Conservation (phyloP, 2,888 invertebrate genomes). For the Dione juno region DNA sequence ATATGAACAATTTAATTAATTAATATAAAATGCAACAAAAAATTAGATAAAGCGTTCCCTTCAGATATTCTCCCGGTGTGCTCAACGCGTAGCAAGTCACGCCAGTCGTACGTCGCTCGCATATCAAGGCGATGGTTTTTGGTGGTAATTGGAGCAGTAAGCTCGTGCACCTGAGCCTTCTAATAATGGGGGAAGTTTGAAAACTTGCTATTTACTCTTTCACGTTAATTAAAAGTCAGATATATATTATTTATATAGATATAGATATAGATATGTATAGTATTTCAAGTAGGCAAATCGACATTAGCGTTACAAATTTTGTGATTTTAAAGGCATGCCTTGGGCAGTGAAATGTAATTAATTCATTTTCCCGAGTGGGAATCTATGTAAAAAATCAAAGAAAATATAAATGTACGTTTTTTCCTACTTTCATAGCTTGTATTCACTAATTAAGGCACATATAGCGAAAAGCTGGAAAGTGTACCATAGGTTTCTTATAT, state of each 20-base stretch:
- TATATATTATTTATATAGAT: conserved; percentile 2
- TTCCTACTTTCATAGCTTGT: too few species aligned
- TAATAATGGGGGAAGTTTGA: conserved; percentile 28
- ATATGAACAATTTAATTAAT: background rate
- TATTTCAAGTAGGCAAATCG: background rate
- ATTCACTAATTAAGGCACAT: too few species aligned
- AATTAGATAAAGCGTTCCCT: background rate
- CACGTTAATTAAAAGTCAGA: conserved; percentile 18
- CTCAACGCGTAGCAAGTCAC: conserved; percentile 20
- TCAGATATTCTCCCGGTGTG: conserved; percentile 22
- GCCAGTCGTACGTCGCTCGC: conserved; percentile 28
- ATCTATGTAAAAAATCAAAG: too few species aligned
- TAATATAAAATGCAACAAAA: background rate
- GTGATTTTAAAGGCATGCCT: too few species aligned
- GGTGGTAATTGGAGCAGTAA: conserved; percentile 38
- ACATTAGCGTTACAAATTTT: conserved; percentile 6
- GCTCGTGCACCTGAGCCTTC: conserved; percentile 34
- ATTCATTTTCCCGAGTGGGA: too few species aligned
- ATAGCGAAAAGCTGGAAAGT: too few species aligned
- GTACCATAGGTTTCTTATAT: too few species aligned
- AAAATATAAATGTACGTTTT: too few species aligned
- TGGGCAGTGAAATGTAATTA: too few species aligned
- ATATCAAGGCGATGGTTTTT: conserved; percentile 33
- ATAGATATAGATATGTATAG: background rate
- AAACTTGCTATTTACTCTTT: conserved; percentile 22